Evolutionary conservation across 2,113 vertebrate genomes (phyloP).

Genomic region (Sarotherodon lohbergeri): DNA sequence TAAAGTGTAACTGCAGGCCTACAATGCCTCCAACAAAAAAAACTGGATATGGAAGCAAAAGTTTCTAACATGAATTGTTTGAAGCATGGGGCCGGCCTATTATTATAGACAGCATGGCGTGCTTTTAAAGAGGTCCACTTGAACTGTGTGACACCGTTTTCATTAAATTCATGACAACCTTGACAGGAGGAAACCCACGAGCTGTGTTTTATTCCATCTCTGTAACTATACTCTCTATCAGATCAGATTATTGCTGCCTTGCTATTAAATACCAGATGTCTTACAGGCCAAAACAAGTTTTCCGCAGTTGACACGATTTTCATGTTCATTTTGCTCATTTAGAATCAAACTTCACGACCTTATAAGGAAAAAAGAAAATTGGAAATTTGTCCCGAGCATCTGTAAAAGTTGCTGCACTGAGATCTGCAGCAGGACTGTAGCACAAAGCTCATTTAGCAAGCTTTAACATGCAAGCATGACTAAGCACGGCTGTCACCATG

Average conservation of each 20-base stretch:
- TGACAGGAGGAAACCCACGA: neutral
- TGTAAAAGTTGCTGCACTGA: neutral
- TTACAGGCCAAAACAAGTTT: neutral
- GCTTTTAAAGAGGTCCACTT: neutral
- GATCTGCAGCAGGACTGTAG: neutral
- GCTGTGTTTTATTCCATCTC: neutral
- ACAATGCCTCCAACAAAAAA: neutral
- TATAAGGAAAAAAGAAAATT: neutral
- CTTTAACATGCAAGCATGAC: neutral
- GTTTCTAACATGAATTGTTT: neutral
- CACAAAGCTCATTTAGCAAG: neutral
- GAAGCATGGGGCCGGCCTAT: neutral
- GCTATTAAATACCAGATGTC: neutral
- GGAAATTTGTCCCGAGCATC: neutral
- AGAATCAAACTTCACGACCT: neutral
- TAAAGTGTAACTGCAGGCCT: neutral
- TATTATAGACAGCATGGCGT: neutral
- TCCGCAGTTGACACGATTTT: rapidly evolving
- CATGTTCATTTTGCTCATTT: neutral
- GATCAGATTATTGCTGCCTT: neutral
- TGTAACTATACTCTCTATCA: rapidly evolving
- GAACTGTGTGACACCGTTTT: neutral
- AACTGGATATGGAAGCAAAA: neutral
- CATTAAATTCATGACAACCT: neutral
- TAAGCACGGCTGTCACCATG: neutral